Evolutionary conservation across 2,797 vertebrate species (phyloP), one percentile per base, ranked within the genome.

Genomic region (Esox lucius): DNA sequence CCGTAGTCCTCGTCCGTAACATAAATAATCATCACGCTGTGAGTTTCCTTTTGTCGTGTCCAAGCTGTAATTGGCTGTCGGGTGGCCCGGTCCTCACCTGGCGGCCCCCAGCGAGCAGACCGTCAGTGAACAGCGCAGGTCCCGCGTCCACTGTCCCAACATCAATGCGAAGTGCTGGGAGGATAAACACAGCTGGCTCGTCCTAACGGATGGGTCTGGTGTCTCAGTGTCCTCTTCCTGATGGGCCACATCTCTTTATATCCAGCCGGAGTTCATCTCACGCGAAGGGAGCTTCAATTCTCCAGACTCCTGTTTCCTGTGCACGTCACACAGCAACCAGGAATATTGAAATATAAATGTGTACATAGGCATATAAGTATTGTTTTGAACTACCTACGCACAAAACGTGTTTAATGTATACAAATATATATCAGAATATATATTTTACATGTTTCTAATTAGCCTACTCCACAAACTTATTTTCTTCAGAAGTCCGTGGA

Each of bases 181-280:
- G 82, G 75, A 81, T 80, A 85, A 86, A 88, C 84, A 84, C 87
- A 89, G 86, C 88, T 87, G 85, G 73, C 73, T 53, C 72, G 33
- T 70, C 56, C 73, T 68, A 69, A 73, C 80, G 85, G 85, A 88
- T 87, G 75, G 72, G 78, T 70, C 70, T 49, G 65, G 75, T 74
- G 42, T 83, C 76, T 77, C 62, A 24, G 22, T 71, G 74, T 80
- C 80, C 76, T 74, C 74, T 77, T 80, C 86, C 85, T 82, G 83
- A 75, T 26, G 69, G 79, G 56, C 78, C 56, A 78, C 70, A 68
- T 67, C 74, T 80, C 80, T 49, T 75, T 87, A 82, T 78, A 87
- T 78, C 78, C 77, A 53, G 79, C 75, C 80, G 80, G 78, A 75
- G 76, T 66, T 61, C 77, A 66, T 61, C 51, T 83, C 88, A 77